Percentiles rank a stretch among this genome's conserved stretches.
Conservation (phyloP, 2,113 vertebrate genomes). For the Typhlomys cinereus region DNA sequence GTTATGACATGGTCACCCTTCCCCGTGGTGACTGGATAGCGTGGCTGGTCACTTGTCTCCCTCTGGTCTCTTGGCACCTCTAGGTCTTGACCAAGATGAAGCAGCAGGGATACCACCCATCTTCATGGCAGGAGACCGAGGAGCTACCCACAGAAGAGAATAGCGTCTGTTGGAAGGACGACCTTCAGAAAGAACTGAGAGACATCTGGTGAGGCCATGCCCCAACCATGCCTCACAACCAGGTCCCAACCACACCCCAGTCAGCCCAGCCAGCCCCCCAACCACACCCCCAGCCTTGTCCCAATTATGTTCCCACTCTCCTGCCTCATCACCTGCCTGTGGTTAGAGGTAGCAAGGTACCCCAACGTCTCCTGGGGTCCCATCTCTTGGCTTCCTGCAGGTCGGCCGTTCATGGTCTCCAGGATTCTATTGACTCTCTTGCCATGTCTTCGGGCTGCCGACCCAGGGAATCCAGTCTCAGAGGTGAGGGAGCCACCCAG, state of each 20-base stretch:
- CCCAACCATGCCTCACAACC: background rate
- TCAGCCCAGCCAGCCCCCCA: background rate
- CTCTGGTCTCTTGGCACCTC: background rate
- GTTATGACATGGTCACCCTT: background rate
- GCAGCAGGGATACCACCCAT: conserved; percentile 46
- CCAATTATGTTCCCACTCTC: background rate
- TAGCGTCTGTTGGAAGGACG: conserved; percentile 40
- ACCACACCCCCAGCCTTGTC: background rate
- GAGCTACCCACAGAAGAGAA: background rate
- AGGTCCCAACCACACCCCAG: too few relatives aligned
- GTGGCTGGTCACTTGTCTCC: background rate
- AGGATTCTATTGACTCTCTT: conserved; percentile 68
- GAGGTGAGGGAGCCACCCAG: conserved; percentile 10
- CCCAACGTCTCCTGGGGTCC: too few relatives aligned
- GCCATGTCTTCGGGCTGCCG: background rate
- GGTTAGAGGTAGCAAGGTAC: background rate
- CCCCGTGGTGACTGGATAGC: too few relatives aligned
- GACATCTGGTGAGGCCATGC: conserved; percentile 76
- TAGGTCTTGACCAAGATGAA: conserved; percentile 80
- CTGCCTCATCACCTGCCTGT: background rate
- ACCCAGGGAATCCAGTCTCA: background rate
- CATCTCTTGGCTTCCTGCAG: conserved; percentile 43
- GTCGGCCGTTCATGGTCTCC: conserved; percentile 72
- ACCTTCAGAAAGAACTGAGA: conserved; percentile 74
- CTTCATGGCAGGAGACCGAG: background rate